Base-by-base conservation (phyloP, 1,140 invertebrate genomes). In the Bathynomus jamesi region DNA sequence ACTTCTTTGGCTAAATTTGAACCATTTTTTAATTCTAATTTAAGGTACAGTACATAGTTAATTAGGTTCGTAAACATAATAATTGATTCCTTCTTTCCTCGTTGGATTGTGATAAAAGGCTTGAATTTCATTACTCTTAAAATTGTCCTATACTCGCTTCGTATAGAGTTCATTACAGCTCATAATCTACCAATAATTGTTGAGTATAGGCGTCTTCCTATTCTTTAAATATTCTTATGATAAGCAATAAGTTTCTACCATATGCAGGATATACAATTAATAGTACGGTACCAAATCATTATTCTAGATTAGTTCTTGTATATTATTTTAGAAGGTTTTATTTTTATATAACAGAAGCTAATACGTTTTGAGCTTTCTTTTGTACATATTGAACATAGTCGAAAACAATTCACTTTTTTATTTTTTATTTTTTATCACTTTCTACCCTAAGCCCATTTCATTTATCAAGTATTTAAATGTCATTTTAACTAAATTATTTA, bases 191-290 rank as follows among this genome's bases (percentile, higher is more conserved):
- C 13, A 24, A 27, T 27, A 13, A 28, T 27, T n/a, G 62, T 27
- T 28, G 24, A 10, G 60, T 24, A 24, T 69, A 61, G 29, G 21
- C 24, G n/a, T 32, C 32, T 25, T 40, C 40, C 40, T 29, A n/a
- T 5, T 27, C 21, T 67, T 3, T 67, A 40, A 32, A 64, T 64
- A 28, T 67, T 32, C 46, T n/a, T 67, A 67, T 67, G 30, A 32
- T 32, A 32, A 65, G 40, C 40, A 28, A 65, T 65, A 65, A 28
- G 25, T 46, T 32, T 67, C 30, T 53, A 27, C 27, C 17, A 40
- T 24, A 13, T 25, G 17, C 11, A 10, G 27, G 2, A 25, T 61
- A 69, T 28, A 29, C 17, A 69, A 17, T 17, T 53, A 53, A 53
- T 53, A 53, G 21, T 53, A 1, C 40, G 13, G 40, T 53, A 53